Base-by-base conservation (phyloP, 2,888 invertebrate genomes). In the Noctua fimbriata region DNA sequence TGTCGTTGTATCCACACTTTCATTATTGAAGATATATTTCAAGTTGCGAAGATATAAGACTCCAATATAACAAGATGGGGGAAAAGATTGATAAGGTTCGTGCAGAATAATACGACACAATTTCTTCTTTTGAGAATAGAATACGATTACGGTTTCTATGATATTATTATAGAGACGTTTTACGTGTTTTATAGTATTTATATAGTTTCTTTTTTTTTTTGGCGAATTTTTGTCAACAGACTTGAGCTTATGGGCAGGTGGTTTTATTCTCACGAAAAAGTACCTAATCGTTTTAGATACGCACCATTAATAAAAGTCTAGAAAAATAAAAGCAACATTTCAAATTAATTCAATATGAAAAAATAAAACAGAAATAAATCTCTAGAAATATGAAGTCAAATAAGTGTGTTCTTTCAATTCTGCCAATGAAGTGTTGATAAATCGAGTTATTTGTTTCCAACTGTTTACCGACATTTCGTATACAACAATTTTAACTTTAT, bases 1-100 rank as follows among this genome's bases (percentile, higher is more conserved):
- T 81, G 82, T 81, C 80, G 84, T 86, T 79, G 80, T 88, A 78
- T 77, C 72, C 70, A 67, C 76, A 80, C 76, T 86, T 83, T 80
- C 79, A 78, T 81, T 79, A 88, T 75, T 65, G 78, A 74, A 75
- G 76, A 76, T 82, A 79, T 81, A 63, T 72, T 84, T 73, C 82
- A 81, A 76, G 87, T 44, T 84, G 55, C 32, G 87, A 71, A 82
- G 76, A 83, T 74, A 84, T 73, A 84, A 73, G 76, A 52, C 55
- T 69, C 74, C 76, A 77, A 81, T 87, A 70, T 80, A 85, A 75
- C 75, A 73, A 79, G 81, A 87, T 79, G 58, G 73, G 75, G 1
- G 32, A 79, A 52, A 71, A 84, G 75, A 87, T 87, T 85, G 84
- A 84, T 84, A 76, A 69, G 72, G 55, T 73, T 67, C 73, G 66